These are phyloP conservation scores for Platycheirus rosarum DNA, from an alignment of 2,888 invertebrate species.

Conservation along the genomic window DNA sequence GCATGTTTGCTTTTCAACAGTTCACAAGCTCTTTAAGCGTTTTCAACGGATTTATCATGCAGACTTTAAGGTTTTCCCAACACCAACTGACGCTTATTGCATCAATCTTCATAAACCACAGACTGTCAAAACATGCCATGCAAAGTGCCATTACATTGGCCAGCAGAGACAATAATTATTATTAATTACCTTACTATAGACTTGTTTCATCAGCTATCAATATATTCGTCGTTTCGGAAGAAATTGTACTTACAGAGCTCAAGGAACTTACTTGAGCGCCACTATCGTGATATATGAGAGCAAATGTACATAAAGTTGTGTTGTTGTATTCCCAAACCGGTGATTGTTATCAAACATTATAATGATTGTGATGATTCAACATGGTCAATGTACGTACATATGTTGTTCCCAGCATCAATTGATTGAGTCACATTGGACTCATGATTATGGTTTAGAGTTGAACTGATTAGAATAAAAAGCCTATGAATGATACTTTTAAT, in stretches of 20 bases:
- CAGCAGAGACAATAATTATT: neutral
- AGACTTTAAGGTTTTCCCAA: slow-evolving; percentile 10
- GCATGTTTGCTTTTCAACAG: neutral
- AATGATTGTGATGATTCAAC: too few relatives aligned
- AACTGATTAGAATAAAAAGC: too few relatives aligned
- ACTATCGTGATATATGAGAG: neutral
- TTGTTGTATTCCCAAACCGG: too few relatives aligned
- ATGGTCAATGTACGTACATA: too few relatives aligned
- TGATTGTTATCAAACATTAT: neutral
- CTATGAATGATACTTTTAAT: too few relatives aligned
- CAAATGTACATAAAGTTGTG: too few relatives aligned
- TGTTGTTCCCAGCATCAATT: too few relatives aligned
- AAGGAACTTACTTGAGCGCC: neutral
- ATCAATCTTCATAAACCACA: neutral
- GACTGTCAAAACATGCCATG: slow-evolving; percentile 7
- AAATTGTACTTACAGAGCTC: neutral
- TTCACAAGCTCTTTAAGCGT: neutral
- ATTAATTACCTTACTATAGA: neutral
- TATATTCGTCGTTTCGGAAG: neutral
- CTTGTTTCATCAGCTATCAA: neutral
- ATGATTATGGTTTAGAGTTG: too few relatives aligned
- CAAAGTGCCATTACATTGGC: neutral
- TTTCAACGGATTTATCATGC: neutral
- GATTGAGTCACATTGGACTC: too few relatives aligned
- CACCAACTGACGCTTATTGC: neutral